Evolutionary conservation across 2,113 vertebrate genomes (phyloP).

Genomic region (Opisthocomus hoazin): DNA sequence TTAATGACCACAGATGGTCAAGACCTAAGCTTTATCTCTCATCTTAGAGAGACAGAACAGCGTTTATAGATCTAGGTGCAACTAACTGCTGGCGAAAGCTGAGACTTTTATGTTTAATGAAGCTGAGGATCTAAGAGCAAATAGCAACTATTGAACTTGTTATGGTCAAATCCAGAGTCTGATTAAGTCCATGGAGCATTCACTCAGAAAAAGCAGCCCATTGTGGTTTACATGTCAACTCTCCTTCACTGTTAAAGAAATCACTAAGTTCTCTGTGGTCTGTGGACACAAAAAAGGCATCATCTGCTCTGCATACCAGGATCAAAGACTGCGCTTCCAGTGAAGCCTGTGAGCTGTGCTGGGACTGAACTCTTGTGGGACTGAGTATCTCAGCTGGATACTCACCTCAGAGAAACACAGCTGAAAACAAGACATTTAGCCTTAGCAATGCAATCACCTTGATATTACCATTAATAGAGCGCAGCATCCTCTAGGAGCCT

Average conservation of each 20-base stretch:
- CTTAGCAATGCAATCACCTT: conserved; percentile 23
- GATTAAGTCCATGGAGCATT: conserved; percentile 71
- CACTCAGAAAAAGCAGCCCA: conserved; percentile 23
- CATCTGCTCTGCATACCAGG: not conserved
- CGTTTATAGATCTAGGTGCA: conserved; percentile 67
- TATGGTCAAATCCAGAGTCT: conserved; percentile 66
- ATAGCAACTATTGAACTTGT: conserved; percentile 68
- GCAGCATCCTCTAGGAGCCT: conserved; percentile 10
- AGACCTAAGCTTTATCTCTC: conserved; percentile 56
- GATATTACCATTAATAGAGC: conserved; percentile 4
- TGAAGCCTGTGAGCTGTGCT: not conserved
- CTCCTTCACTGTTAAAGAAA: conserved; percentile 48
- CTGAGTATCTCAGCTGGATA: conserved; percentile 33
- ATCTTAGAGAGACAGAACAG: conserved; percentile 43
- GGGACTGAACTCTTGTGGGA: not conserved
- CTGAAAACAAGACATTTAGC: conserved; percentile 48
- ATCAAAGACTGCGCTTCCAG: not conserved
- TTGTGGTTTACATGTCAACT: conserved; percentile 51
- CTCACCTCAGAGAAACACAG: conserved; percentile 58
- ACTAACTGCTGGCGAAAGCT: conserved; percentile 54
- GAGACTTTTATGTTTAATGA: conserved; percentile 70
- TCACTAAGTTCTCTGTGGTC: conserved; percentile 25
- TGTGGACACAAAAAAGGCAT: not conserved
- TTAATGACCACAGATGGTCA: conserved; percentile 60
- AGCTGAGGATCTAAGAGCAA: conserved; percentile 60